Base-by-base conservation (phyloP, 92 coral and sea anemone species). In the Blastomussa wellsi region DNA sequence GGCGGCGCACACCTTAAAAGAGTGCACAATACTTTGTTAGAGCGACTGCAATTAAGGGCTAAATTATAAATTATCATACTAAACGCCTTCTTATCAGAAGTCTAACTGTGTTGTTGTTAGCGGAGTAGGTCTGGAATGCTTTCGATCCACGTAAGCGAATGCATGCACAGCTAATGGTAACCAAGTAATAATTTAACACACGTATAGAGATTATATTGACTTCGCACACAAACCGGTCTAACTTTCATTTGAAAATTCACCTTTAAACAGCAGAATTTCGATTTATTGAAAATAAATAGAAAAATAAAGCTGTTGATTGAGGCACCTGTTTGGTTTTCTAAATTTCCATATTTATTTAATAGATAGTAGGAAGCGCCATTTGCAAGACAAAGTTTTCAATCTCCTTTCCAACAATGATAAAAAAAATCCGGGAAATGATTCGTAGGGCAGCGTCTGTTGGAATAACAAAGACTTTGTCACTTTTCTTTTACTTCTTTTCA, bases 51-150 rank as follows among this genome's bases (percentile, higher is more conserved):
- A 70, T 70, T 70, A 70, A 33, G 47, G 26, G 19, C 26, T 10
- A 70, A 70, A 70, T 70, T 38, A 35, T 35, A 0, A 17, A 70
- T 37, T 70, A 32, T 32, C 74, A 32, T 68, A 68, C 19, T 35
- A 68, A 68, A 15, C 74, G 74, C 74, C 41, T 35, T 41, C 74
- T 68, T 68, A 35, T 68, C 74, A 70, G 75, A 33, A 37, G 48
- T 70, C 75, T 24, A 7, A 33, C 75, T 70, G 75, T 22, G 75
- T 20, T 19, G 47, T 20, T 35, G 20, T 38, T 36, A 19, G 24
- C 75, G 19, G 1, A 7, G 75, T 29, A 1, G 9, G 75, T 33
- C 42, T 69, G 74, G 74, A 38, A 33, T 69, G 36, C 36, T 69
- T 38, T 22, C 1, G 17, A 7, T 24, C 7, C 57, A 57, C 65